Percentiles rank a stretch among this genome's conserved stretches.
phyloP scores from a whole-genome alignment of 2,888 invertebrate species.

The Habrosyne pyritoides region DNA sequence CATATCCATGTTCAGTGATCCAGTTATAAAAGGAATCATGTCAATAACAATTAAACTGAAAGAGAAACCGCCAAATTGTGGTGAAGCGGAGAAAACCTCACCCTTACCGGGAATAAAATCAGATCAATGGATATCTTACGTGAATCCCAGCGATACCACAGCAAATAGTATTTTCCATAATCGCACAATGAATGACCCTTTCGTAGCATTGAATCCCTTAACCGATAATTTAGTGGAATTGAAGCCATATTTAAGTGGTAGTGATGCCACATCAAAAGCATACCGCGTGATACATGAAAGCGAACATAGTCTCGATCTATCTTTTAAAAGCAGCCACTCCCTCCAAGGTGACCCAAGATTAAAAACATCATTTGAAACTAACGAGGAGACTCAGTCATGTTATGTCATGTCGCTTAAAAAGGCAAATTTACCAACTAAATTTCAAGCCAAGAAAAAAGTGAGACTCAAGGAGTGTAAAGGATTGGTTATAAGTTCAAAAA shows the following conservation, averaged over 20 bases:
- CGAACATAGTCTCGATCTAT: constrained; percentile 40
- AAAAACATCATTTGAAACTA: constrained; percentile 24
- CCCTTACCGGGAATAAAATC: constrained; percentile 20
- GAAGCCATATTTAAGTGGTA: constrained; percentile 50
- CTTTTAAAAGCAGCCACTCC: constrained; percentile 41
- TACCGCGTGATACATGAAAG: constrained; percentile 37
- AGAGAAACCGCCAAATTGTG: constrained; percentile 41
- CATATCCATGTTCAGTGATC: constrained; percentile 53
- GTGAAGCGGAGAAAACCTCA: constrained; percentile 34
- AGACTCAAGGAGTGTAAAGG: constrained; percentile 32
- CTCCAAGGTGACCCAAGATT: constrained; percentile 22
- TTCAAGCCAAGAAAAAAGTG: constrained; percentile 37
- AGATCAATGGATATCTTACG: constrained; percentile 33
- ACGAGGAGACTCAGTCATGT: constrained; percentile 50
- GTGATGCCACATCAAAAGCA: constrained; percentile 54
- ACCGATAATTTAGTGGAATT: constrained; percentile 33
- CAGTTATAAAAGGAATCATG: constrained; percentile 42
- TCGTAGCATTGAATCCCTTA: constrained; percentile 14
- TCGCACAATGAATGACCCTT: constrained; percentile 9
- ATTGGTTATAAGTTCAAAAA: constrained; percentile 17
- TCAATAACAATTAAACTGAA: constrained; percentile 57
- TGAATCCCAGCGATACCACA: constrained; percentile 16
- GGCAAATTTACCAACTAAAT: constrained; percentile 27
- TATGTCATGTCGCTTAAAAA: constrained; percentile 57
- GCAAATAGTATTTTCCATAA: constrained; percentile 35